phyloP scores from a whole-genome alignment of 1,140 invertebrate species.

The Sweltsa coloradensis region DNA sequence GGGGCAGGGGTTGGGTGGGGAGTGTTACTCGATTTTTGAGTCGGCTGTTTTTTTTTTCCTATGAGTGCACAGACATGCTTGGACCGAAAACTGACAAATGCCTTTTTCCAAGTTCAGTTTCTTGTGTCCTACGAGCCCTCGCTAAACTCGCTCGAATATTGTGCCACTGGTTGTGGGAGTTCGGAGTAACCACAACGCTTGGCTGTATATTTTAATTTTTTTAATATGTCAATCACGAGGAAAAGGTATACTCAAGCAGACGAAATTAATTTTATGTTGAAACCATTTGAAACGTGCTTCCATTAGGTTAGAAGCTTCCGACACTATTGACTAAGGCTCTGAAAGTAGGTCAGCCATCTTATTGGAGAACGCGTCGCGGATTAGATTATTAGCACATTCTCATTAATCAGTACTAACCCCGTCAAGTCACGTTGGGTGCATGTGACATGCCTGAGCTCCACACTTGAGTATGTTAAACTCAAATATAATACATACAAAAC shows the following conservation, averaged over 20 bases:
- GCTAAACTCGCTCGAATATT: background rate
- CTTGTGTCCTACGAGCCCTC: too few species aligned
- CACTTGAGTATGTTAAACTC: too few species aligned
- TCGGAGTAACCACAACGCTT: background rate
- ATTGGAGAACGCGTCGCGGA: too few species aligned
- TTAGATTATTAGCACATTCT: too few species aligned
- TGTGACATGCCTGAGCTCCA: too few species aligned
- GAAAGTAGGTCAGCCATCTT: background rate
- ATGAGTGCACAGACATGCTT: background rate
- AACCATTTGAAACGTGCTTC: constrained; percentile 13
- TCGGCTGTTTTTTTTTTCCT: constrained; percentile 3
- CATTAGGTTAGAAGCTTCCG: constrained; percentile 10
- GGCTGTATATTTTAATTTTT: background rate
- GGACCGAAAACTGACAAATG: background rate
- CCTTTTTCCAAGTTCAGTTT: background rate
- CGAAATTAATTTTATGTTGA: too few species aligned
- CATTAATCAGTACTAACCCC: too few species aligned
- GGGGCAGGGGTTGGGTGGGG: background rate
- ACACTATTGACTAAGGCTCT: constrained; percentile 3
- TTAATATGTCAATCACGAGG: background rate
- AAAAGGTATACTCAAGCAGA: too few species aligned
- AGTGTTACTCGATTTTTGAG: background rate
- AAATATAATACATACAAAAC: too few species aligned
- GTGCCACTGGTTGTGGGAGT: background rate
- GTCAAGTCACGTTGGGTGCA: too few species aligned